Evolutionary conservation across 2,113 vertebrate species (phyloP).

Genomic region (Pangasianodon gigas): DNA sequence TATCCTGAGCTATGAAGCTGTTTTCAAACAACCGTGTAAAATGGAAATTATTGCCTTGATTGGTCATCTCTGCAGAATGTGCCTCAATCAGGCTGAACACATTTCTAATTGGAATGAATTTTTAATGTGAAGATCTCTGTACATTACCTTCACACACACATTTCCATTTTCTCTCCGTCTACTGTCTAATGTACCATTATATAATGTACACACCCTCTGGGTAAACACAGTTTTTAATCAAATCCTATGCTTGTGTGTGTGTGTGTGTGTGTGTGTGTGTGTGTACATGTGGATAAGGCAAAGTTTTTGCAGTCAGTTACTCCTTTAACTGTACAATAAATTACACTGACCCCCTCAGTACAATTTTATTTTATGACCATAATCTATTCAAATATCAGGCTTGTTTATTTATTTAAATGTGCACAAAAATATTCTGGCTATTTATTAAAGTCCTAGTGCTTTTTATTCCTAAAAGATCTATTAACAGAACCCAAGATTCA

Average conservation of each 20-base stretch:
- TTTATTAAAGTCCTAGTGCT: not conserved
- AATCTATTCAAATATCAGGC: not conserved
- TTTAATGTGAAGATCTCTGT: not conserved
- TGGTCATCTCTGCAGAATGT: not conserved
- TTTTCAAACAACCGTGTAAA: constrained; percentile 48
- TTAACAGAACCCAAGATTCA: too few relatives aligned
- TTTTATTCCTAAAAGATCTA: too few relatives aligned
- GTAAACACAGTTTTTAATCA: not conserved
- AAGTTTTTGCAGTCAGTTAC: too few relatives aligned
- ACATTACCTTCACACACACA: not conserved
- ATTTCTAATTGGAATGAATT: not conserved
- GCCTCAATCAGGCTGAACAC: not conserved
- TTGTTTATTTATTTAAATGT: not conserved
- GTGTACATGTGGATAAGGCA: too few relatives aligned
- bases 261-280: constrained; percentile 29
- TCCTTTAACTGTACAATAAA: not conserved
- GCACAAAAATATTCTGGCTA: not conserved
- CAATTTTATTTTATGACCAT: not conserved
- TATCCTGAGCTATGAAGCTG: constrained; percentile 28
- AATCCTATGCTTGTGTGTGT: not conserved
- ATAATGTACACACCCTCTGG: not conserved
- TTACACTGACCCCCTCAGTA: too few relatives aligned
- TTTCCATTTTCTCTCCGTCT: not conserved
- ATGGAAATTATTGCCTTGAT: constrained; percentile 45
- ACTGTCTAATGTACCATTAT: not conserved